These are phyloP conservation scores for Xestia sexstrigata DNA, from an alignment of 2,888 invertebrate genomes.

Conservation along the genomic window DNA sequence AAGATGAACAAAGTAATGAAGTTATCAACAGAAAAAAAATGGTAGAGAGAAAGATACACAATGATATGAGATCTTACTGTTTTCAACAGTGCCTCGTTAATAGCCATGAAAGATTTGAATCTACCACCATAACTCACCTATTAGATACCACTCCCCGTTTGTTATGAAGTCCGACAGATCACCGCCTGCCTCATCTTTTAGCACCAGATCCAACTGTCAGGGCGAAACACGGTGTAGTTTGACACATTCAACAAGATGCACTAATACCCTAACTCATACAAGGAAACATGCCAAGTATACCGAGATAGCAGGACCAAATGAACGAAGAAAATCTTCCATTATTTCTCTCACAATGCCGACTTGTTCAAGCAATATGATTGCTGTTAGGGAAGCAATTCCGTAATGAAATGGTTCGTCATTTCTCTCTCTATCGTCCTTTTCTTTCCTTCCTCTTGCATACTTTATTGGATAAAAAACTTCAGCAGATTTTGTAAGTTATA, in stretches of 20 bases:
- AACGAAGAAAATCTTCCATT: conserved; percentile 6
- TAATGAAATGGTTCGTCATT: conserved; percentile 57
- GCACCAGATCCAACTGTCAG: conserved; percentile 97
- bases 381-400: conserved; percentile 51
- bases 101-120: background rate
- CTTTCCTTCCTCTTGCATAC: conserved; percentile 36
- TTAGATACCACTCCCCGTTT: conserved; percentile 99
- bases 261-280: conserved; percentile 54
- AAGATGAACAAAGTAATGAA: background rate
- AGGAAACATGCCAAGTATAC: conserved; percentile 58
- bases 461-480: conserved; percentile 54
- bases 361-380: conserved; percentile 53
- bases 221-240: conserved; percentile 72
- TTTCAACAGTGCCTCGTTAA: background rate
- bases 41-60: background rate
- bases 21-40: background rate
- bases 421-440: conserved; percentile 32
- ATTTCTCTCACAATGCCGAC: conserved; percentile 33
- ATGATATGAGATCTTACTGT: background rate
- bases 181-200: conserved; percentile 98
- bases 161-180: conserved; percentile 99
- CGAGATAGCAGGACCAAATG: conserved; percentile 57
- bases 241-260: conserved; percentile 69
- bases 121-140: conserved; percentile 93
- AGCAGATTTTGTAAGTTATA: conserved; percentile 44